These are phyloP conservation scores for Nannospalax galili DNA, from an alignment of 2,113 vertebrate species.

Conservation along the genomic window DNA sequence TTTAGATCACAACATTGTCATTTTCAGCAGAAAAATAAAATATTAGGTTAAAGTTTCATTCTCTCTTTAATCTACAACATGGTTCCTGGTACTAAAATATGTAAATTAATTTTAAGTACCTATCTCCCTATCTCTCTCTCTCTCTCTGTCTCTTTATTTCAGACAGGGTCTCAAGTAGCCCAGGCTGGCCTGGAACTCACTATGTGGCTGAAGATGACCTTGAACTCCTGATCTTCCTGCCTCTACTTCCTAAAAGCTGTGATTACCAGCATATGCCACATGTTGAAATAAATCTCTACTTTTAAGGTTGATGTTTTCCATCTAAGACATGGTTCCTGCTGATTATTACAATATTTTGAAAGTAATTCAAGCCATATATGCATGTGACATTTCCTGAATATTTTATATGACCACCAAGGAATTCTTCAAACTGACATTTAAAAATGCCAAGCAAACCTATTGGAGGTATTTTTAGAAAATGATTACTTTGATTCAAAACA, in stretches of 20 bases:
- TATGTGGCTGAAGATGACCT: neutral
- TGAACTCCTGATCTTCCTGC: neutral
- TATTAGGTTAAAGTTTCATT: neutral
- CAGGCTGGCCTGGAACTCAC: neutral
- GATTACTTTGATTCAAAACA: conserved; percentile 57
- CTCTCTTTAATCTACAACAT: too few species aligned
- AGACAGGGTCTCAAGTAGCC: neutral
- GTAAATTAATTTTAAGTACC: too few species aligned
- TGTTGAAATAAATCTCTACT: neutral
- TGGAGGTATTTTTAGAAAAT: conserved; percentile 60
- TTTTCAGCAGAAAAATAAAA: neutral
- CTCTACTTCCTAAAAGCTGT: neutral
- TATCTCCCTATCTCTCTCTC: neutral
- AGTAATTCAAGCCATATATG: neutral
- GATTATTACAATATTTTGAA: conserved; percentile 14
- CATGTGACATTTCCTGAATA: neutral
- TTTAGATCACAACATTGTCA: neutral
- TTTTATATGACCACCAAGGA: conserved; percentile 33
- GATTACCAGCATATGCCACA: neutral
- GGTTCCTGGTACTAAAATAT: too few species aligned
- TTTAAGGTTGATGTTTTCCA: neutral
- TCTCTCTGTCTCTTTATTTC: neutral
- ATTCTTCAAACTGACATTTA: conserved; percentile 59
- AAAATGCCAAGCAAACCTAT: conserved; percentile 36
- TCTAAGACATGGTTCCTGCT: neutral